A percentile compares a stretch with the other conserved stretches of the same genome.
phyloP scores from a whole-genome alignment of 2,113 vertebrate species.

The Sceloporus undulatus region DNA sequence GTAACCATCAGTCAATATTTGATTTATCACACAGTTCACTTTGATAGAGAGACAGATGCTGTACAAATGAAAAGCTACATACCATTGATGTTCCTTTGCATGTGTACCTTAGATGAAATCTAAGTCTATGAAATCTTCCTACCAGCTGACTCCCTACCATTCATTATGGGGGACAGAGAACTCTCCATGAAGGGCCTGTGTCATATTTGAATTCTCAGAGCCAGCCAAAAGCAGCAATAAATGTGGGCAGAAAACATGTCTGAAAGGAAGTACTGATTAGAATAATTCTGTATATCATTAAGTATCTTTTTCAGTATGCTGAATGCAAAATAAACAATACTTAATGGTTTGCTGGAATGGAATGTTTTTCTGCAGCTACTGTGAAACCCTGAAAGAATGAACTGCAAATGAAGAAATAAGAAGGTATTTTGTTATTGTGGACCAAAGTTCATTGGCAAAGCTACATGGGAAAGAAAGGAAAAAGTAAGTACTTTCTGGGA shows the following conservation, averaged over 20 bases:
- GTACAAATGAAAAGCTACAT: neutral
- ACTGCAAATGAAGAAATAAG: conserved; percentile 15
- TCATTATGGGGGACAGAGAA: no score
- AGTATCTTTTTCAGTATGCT: neutral
- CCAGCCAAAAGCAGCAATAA: neutral
- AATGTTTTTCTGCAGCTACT: conserved; percentile 19
- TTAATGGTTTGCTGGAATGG: neutral
- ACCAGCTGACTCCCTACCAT: no score
- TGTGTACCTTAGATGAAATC: neutral
- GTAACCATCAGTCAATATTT: neutral
- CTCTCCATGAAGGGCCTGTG: neutral
- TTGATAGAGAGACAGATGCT: neutral
- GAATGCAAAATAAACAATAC: neutral
- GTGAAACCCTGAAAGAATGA: neutral
- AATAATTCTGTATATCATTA: conserved; percentile 3
- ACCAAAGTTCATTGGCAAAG: conserved; percentile 25
- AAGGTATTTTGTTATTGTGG: conserved; percentile 8
- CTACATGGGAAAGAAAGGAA: conserved; percentile 10
- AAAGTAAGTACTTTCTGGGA: conserved; percentile 22
- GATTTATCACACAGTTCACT: neutral
- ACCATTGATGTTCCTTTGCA: neutral
- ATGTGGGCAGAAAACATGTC: neutral
- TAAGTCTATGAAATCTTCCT: no score
- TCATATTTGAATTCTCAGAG: neutral
- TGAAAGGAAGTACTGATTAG: conserved; percentile 7